Evolutionary conservation across 1,140 invertebrate species (phyloP), one percentile per base, ranked within the genome.

Genomic region (Philotrypesis tridentata): DNA sequence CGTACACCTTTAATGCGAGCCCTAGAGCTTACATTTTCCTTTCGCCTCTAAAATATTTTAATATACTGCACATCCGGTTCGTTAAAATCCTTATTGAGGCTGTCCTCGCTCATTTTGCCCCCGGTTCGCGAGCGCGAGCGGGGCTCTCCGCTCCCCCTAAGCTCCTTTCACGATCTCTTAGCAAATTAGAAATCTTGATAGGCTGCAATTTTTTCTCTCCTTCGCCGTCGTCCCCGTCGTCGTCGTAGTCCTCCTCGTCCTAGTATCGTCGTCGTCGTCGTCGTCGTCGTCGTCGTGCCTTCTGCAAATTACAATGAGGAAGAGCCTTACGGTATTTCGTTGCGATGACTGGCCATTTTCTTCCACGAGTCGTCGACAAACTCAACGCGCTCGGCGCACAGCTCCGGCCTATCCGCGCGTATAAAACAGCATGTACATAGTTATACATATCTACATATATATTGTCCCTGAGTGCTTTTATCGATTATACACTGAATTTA

Each of bases 401-500:
- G n/a, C n/a, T n/a, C n/a, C n/a, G n/a, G n/a, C n/a, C n/a, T 31
- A n/a, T 17, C 67, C 8, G 31, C 25, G 21, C 37, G 67, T 29
- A n/a, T n/a, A n/a, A n/a, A n/a, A n/a, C n/a, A n/a, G n/a, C n/a
- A n/a, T n/a, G n/a, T n/a, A n/a, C n/a, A n/a, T n/a, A n/a, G n/a
- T n/a, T n/a, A n/a, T n/a, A n/a, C n/a, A n/a, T n/a, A n/a, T n/a
- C n/a, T n/a, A n/a, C n/a, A n/a, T n/a, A n/a, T n/a, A n/a, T 67
- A 48, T 67, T 31, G 63, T 76, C 43, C 21, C 67, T 21, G 23
- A 72, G 37, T 40, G 55, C 71, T 74, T 68, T 74, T 80, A 74
- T 80, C 79, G 79, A 80, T 80, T 80, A 65, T 80, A 67, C 23
- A 72, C 40, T 74, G 31, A 80, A 80, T 74, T 71, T 67, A 33